Base-by-base conservation (phyloP, 2,888 invertebrate genomes). In the Rhagium mordax region DNA sequence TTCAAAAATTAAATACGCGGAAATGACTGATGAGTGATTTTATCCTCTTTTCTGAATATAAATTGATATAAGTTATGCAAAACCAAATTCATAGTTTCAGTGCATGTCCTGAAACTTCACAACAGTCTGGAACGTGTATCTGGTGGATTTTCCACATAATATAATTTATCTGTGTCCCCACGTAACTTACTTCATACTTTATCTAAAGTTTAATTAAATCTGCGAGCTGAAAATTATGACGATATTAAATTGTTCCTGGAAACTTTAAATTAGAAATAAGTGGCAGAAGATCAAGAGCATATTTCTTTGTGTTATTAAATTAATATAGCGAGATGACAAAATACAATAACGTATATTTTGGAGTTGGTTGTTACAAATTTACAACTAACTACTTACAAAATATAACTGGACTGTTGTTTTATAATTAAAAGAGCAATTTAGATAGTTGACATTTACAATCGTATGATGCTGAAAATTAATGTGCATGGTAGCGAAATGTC, bases 191-290 rank as follows among this genome's bases (percentile, higher is more conserved):
- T 10, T 24, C 21, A 55, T 24, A 55, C 20, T 51, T 55, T 55
- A 55, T 55, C 55, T 55, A 24, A 24, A 55, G 1, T 55, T 55
- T 55, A 55, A 55, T 55, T 55, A 55, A 55, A 55, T 41, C 13
- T n/a, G 55, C 55, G 13, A 6, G 21, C 27, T 55, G 55, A 55
- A 55, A 55, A 55, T 24, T 55, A 55, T 20, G 24, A 21, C 2
- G 21, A 24, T 24, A 27, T 41, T 41, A 41, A 41, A 41, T 41
- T 41, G 41, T 41, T 41, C 5, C 55, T n/a, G 55, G 7, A 10
- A 55, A 55, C 55, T 24, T 55, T 55, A 55, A 15, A 55, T 55
- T 24, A 55, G 55, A 55, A 24, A 55, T 24, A 55, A 24, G 55
- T 24, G 6, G 24, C n/a, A n/a, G 8, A 41, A n/a, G 41, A 41